Conservation (phyloP, 2,113 vertebrate genomes). For the Neomonachus schauinslandi region DNA sequence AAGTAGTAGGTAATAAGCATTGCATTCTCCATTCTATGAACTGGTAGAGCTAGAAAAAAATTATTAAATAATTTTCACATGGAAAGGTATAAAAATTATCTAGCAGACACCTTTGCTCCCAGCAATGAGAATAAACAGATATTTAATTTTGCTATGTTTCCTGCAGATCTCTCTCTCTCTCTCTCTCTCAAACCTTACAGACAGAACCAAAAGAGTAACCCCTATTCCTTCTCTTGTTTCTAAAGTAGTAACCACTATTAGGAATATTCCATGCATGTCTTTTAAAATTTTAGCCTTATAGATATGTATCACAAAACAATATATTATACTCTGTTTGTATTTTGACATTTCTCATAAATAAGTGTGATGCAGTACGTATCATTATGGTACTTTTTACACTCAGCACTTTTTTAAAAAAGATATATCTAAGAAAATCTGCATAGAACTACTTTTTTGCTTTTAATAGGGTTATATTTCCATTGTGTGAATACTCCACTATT, state of each 20-base stretch:
- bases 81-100: background rate
- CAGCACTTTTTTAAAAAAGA: conserved; percentile 30
- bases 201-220: background rate
- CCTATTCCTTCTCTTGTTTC: background rate
- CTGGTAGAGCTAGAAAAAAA: too few relatives aligned
- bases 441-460: background rate
- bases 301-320: background rate
- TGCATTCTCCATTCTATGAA: background rate
- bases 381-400: background rate
- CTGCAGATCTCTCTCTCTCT: background rate
- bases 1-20: background rate
- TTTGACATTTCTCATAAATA: background rate
- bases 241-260: background rate
- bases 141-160: background rate
- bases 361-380: background rate
- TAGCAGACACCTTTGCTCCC: background rate
- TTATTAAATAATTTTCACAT: background rate
- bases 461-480: background rate
- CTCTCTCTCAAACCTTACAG: background rate
- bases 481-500: background rate
- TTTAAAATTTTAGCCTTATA: background rate
- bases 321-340: background rate
- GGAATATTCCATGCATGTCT: background rate
- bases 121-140: background rate
- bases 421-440: background rate